A percentile compares a stretch with the other conserved stretches of the same genome.
These are phyloP conservation scores for Epinephelus moara DNA, from an alignment of 2,113 vertebrate species.

Conservation along the genomic window DNA sequence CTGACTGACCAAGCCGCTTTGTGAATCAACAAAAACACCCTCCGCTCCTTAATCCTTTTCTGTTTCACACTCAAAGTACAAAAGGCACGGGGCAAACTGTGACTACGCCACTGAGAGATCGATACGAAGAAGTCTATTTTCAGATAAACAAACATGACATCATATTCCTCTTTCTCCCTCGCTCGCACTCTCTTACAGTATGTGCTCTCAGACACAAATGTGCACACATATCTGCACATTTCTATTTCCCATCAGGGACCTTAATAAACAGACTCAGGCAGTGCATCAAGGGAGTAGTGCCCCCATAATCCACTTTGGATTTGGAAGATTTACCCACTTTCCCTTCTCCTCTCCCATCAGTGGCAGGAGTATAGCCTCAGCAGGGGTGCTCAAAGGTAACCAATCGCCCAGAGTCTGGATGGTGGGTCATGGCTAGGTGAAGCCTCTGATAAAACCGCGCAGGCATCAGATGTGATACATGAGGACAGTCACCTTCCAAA, in stretches of 20 bases:
- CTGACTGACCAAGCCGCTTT: conserved; percentile 29
- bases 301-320: conserved; percentile 43
- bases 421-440: conserved; percentile 27
- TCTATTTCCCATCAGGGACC: neutral
- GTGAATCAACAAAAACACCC: conserved; percentile 31
- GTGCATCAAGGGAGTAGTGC: conserved; percentile 11
- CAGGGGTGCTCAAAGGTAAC: conserved; percentile 21
- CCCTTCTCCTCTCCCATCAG: conserved; percentile 16
- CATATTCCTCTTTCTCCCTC: neutral
- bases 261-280: conserved; percentile 16
- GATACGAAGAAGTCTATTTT: conserved; percentile 32
- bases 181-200: neutral
- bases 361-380: neutral
- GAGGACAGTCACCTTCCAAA: conserved; percentile 33
- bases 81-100: conserved; percentile 27
- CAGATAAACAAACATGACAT: conserved; percentile 10
- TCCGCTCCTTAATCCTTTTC: conserved; percentile 8
- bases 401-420: neutral
- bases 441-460: conserved; percentile 12
- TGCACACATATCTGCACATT: neutral
- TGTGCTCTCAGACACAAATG: neutral
- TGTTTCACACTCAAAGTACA: conserved; percentile 23
- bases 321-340: conserved; percentile 23
- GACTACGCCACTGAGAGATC: neutral
- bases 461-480: conserved; percentile 12